Percentiles rank a stretch among this genome's conserved stretches.
Conservation (phyloP, 2,888 invertebrate genomes). For the Philereme transversata region DNA sequence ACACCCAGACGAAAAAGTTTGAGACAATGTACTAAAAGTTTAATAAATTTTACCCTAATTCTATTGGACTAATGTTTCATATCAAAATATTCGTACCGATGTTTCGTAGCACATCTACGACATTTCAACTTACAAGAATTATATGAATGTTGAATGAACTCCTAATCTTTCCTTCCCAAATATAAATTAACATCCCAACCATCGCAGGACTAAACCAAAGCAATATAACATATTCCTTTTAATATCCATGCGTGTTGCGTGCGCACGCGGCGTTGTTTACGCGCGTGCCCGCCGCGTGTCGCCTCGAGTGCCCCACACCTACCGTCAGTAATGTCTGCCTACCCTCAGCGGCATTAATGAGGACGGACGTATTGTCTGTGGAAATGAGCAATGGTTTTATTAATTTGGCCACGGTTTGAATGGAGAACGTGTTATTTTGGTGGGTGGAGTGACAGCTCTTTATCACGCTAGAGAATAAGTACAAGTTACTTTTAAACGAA, state of each 20-base stretch:
- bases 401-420: slow-evolving; percentile 30
- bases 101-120: too few relatives aligned
- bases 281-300: slow-evolving; percentile 54
- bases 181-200: slow-evolving; percentile 28
- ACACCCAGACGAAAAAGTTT: too few relatives aligned
- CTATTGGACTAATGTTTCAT: too few relatives aligned
- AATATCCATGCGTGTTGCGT: slow-evolving; percentile 66
- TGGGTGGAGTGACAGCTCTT: slow-evolving; percentile 2
- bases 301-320: slow-evolving; percentile 53
- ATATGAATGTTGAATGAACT: not conserved
- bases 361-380: slow-evolving; percentile 30
- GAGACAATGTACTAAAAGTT: too few relatives aligned
- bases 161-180: slow-evolving; percentile 14
- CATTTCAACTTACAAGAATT: too few relatives aligned
- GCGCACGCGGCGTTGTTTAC: slow-evolving; percentile 67
- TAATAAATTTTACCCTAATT: too few relatives aligned
- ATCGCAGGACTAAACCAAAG: slow-evolving; percentile 12
- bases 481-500: too few relatives aligned
- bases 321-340: slow-evolving; percentile 49
- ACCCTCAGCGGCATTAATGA: slow-evolving; percentile 36
- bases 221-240: slow-evolving; percentile 66
- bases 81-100: too few relatives aligned
- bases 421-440: not conserved
- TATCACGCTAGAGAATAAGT: too few relatives aligned
- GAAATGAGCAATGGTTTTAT: slow-evolving; percentile 47